Conservation (phyloP, 2,113 vertebrate species). For the Aythya baeri region DNA sequence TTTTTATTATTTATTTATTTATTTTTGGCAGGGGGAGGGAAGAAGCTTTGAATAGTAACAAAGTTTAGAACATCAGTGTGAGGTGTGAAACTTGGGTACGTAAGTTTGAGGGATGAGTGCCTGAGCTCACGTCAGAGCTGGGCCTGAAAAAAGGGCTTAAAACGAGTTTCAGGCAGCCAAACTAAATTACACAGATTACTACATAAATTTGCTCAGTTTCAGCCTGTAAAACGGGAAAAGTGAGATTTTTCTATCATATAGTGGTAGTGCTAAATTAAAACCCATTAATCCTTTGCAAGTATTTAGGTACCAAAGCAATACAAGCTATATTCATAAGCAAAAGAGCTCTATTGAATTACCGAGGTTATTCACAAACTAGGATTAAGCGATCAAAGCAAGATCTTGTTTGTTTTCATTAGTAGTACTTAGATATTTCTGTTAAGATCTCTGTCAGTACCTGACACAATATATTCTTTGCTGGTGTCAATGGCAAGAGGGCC, state of each 20-base stretch:
- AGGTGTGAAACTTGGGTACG: not conserved
- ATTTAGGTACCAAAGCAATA: not conserved
- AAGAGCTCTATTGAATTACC: not conserved
- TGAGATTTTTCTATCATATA: not conserved
- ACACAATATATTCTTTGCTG: not conserved
- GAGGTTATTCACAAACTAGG: not conserved
- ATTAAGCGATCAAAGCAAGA: not conserved
- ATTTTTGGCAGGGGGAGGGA: not conserved
- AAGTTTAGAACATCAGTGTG: not conserved
- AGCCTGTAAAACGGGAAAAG: not conserved
- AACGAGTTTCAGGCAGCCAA: not conserved
- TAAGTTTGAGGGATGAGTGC: not conserved
- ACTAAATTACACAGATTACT: not conserved
- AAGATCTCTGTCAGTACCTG: not conserved
- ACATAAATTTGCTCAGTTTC: not conserved
- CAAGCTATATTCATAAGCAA: not conserved
- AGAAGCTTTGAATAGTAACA: not conserved
- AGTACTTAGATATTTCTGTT: not conserved
- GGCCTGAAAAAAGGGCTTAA: not conserved
- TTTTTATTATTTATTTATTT: not conserved
- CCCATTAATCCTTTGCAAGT: not conserved
- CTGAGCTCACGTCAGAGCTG: not conserved
- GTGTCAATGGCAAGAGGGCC: not conserved
- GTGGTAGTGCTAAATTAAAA: not conserved
- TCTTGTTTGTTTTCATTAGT: not conserved